Conservation (phyloP, 1,140 invertebrate genomes). For the Brachionus manjavacas region DNA sequence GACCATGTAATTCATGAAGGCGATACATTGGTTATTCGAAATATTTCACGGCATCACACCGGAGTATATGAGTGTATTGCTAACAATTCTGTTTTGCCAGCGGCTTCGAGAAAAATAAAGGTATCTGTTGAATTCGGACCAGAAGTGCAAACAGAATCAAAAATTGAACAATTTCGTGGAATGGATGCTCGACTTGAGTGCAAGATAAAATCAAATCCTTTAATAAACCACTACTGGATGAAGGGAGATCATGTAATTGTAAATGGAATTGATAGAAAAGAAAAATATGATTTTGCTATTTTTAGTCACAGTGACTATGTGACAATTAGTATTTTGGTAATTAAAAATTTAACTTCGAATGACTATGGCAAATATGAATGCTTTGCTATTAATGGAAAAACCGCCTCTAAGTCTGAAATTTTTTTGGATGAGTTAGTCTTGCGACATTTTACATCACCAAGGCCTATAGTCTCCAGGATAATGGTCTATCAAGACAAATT, state of each 20-base stretch:
- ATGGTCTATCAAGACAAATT: conserved; percentile 11
- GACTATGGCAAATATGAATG: conserved; percentile 34
- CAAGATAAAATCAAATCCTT: conserved; percentile 38
- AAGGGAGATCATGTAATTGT: background rate
- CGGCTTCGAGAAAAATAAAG: conserved; percentile 49
- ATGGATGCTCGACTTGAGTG: conserved; percentile 24
- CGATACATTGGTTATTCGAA: conserved; percentile 49
- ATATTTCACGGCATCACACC: conserved; percentile 50
- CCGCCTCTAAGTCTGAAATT: background rate
- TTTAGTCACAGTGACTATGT: conserved; percentile 14
- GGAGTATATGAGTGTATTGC: conserved; percentile 52
- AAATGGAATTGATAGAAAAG: background rate
- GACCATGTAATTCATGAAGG: conserved; percentile 44
- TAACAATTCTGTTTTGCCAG: conserved; percentile 48
- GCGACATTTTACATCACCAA: background rate
- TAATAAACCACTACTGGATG: conserved; percentile 38
- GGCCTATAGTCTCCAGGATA: background rate
- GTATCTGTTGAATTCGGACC: conserved; percentile 48
- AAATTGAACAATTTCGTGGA: background rate
- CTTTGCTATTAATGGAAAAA: conserved; percentile 1
- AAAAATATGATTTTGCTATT: conserved; percentile 18
- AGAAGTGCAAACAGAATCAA: background rate
- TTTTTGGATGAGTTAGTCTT: background rate
- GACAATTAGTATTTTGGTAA: background rate
- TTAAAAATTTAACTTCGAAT: conserved; percentile 5